Evolutionary conservation across 2,888 invertebrate genomes (phyloP).

Genomic region (Polyploca ridens): DNA sequence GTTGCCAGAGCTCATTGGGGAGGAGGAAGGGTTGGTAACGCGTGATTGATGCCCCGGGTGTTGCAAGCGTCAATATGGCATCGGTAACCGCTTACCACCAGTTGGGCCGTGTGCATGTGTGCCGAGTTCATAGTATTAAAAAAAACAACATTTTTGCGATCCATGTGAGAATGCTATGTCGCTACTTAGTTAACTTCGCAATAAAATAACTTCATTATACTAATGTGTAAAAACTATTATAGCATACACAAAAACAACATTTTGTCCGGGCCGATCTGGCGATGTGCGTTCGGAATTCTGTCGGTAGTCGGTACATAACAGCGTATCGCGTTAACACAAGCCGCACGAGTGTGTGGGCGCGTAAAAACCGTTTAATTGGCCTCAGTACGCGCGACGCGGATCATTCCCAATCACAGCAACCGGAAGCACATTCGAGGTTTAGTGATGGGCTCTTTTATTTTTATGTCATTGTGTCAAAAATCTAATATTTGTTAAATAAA

Average conservation of each 20-base stretch:
- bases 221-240: constrained; percentile 22
- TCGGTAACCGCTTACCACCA: too few relatives aligned
- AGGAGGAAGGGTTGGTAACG: too few relatives aligned
- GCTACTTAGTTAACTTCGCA: neutral
- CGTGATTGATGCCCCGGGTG: too few relatives aligned
- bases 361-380: constrained; percentile 82
- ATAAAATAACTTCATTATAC: neutral
- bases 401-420: constrained; percentile 70
- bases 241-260: constrained; percentile 36
- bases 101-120: too few relatives aligned
- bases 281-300: neutral
- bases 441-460: constrained; percentile 49
- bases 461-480: constrained; percentile 10
- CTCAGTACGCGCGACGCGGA: constrained; percentile 60
- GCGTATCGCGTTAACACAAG: constrained; percentile 41
- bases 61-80: too few relatives aligned
- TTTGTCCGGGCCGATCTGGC: constrained; percentile 23
- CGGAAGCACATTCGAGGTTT: constrained; percentile 35
- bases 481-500: neutral
- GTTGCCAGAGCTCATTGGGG: too few relatives aligned
- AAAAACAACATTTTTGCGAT: too few relatives aligned
- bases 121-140: too few relatives aligned
- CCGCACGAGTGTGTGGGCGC: constrained; percentile 68
- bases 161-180: too few relatives aligned
- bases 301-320: constrained; percentile 28